A percentile compares a stretch with the other conserved stretches of the same genome.
Evolutionary conservation across 2,888 invertebrate genomes (phyloP).

Genomic region (Quadroppia sp.): DNA sequence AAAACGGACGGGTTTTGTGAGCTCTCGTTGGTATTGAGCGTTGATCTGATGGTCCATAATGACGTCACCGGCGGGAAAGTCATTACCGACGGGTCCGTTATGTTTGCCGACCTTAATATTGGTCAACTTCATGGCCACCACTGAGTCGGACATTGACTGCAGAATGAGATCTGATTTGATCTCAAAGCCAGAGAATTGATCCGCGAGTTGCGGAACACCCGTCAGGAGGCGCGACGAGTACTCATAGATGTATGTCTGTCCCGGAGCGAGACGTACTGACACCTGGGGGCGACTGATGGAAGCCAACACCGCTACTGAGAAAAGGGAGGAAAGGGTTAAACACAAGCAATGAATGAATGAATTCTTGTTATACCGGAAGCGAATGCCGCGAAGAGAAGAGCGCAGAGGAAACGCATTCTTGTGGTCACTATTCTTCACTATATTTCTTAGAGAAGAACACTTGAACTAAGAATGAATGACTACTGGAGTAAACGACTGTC

Average conservation of each 20-base stretch:
- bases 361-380: background rate
- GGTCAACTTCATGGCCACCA: conserved; percentile 39
- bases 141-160: conserved; percentile 49
- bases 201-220: conserved; percentile 51
- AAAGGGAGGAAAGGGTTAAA: background rate
- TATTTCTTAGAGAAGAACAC: no score
- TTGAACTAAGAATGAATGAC: no score
- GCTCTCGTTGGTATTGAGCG: conserved; percentile 44
- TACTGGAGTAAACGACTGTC: no score
- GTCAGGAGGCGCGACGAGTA: conserved; percentile 52
- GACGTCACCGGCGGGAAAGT: background rate
- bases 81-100: conserved; percentile 28
- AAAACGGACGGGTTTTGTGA: conserved; percentile 49
- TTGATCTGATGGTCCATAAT: conserved; percentile 40
- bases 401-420: no score
- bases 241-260: conserved; percentile 52
- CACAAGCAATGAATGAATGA: background rate
- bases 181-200: conserved; percentile 52
- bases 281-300: background rate
- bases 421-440: no score
- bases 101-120: conserved; percentile 39
- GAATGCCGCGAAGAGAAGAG: background rate
- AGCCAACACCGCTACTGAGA: background rate
- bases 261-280: conserved; percentile 42
- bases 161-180: conserved; percentile 49